Percentiles rank a stretch among this genome's conserved stretches.
Conservation (phyloP, 2,113 vertebrate genomes). For the Scomber scombrus region DNA sequence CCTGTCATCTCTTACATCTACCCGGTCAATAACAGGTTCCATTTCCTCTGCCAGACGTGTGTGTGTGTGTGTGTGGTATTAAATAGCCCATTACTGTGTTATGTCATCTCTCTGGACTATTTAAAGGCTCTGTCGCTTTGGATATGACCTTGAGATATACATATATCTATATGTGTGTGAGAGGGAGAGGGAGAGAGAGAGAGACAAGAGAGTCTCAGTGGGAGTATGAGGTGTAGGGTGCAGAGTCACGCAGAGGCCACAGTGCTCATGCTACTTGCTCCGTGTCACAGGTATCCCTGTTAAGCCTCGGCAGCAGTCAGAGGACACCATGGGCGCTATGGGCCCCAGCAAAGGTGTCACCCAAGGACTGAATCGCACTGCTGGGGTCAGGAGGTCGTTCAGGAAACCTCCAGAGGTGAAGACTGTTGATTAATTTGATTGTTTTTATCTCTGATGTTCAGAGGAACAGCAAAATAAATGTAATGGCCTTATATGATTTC, state of each 20-base stretch:
- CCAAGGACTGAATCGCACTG: constrained; percentile 93
- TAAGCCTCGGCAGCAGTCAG: constrained; percentile 92
- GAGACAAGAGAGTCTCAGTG: constrained; percentile 15
- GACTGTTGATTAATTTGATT: background rate
- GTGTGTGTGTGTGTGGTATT: constrained; percentile 44
- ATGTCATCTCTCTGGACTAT: constrained; percentile 59
- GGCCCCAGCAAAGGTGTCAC: constrained; percentile 93
- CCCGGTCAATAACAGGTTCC: constrained; percentile 61
- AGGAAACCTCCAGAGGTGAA: constrained; percentile 95
- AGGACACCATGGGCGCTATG: constrained; percentile 90
- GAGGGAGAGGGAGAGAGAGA: background rate
- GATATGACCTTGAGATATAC: constrained; percentile 54
- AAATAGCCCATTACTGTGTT: constrained; percentile 57
- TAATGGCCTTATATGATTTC: background rate
- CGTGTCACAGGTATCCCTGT: constrained; percentile 90
- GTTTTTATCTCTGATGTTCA: background rate
- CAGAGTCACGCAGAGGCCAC: constrained; percentile 54
- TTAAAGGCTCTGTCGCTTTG: constrained; percentile 56
- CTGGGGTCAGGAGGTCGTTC: constrained; percentile 97
- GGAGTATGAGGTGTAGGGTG: constrained; percentile 54
- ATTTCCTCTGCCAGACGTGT: constrained; percentile 40
- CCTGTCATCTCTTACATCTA: constrained; percentile 6
- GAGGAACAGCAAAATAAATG: background rate
- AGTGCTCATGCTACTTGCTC: constrained; percentile 33
- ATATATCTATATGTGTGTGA: background rate